Evolutionary conservation across 2,113 vertebrate genomes (phyloP).

Genomic region (Carassius carassius): DNA sequence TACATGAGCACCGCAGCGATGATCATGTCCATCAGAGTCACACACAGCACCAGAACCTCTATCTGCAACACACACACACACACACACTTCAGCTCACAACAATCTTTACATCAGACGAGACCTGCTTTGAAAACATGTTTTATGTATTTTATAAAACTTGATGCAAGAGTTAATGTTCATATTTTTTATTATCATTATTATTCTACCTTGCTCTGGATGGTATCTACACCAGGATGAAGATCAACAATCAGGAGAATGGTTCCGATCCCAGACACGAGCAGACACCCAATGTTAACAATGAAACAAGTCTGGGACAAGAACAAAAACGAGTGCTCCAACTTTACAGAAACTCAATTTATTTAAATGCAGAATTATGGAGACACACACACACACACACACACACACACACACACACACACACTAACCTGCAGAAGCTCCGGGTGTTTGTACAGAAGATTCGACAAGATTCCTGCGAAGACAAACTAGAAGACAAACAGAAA

Average conservation of each 20-base stretch:
- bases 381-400: not conserved
- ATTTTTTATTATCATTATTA: not conserved
- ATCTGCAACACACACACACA: constrained; percentile 41
- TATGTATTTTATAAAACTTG: not conserved
- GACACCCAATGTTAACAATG: constrained; percentile 57
- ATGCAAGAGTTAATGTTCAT: not conserved
- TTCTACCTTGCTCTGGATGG: not conserved
- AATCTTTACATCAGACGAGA: too few species aligned
- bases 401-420: not conserved
- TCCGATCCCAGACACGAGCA: constrained; percentile 52
- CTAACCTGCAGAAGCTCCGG: constrained; percentile 65
- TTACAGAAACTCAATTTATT: not conserved
- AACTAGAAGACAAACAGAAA: constrained; percentile 60
- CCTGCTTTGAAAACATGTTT: not conserved
- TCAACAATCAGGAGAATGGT: constrained; percentile 62
- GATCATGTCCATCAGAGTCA: constrained; percentile 61
- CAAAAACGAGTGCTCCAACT: not conserved
- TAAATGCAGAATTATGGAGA: not conserved
- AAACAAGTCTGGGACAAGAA: constrained; percentile 62
- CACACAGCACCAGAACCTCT: constrained; percentile 57
- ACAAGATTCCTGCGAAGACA: constrained; percentile 65
- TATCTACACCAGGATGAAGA: accelerated
- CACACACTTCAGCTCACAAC: not conserved
- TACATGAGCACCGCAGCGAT: constrained; percentile 67
- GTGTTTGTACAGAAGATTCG: constrained; percentile 67